These are phyloP conservation scores for Harpalus rufipes DNA, from an alignment of 2,888 invertebrate species.

Conservation along the genomic window DNA sequence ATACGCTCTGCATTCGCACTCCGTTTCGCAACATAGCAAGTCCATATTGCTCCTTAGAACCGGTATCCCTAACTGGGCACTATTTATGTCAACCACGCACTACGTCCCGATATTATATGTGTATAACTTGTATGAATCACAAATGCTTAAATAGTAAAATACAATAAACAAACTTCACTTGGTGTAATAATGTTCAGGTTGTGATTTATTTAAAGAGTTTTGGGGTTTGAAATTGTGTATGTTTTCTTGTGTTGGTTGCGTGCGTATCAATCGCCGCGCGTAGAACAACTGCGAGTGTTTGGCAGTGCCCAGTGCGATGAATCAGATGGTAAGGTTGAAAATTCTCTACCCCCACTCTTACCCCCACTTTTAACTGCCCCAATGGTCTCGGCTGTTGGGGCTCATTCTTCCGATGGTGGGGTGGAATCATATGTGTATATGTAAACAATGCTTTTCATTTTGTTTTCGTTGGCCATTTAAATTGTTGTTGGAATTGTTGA, in stretches of 20 bases:
- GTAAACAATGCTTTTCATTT: constrained; percentile 63
- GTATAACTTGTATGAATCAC: neutral
- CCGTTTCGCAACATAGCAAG: constrained; percentile 75
- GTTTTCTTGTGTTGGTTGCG: constrained; percentile 31
- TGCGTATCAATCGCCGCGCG: constrained; percentile 21
- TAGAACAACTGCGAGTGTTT: constrained; percentile 51
- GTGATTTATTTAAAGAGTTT: neutral
- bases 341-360: constrained; percentile 40
- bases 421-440: constrained; percentile 63
- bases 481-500: constrained; percentile 42
- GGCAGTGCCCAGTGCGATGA: constrained; percentile 42
- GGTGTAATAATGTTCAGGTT: constrained; percentile 32
- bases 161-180: constrained; percentile 50
- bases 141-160: constrained; percentile 6
- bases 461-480: constrained; percentile 65
- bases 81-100: constrained; percentile 18
- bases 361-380: constrained; percentile 55
- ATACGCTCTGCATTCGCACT: constrained; percentile 75
- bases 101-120: neutral
- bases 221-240: constrained; percentile 21
- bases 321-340: constrained; percentile 42
- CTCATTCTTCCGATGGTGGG: constrained; percentile 42
- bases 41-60: constrained; percentile 72
- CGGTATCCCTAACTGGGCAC: constrained; percentile 17
- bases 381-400: constrained; percentile 29